Evolutionary conservation across 2,888 invertebrate species (phyloP).

Genomic region (Rhagophthalmus giganteus): DNA sequence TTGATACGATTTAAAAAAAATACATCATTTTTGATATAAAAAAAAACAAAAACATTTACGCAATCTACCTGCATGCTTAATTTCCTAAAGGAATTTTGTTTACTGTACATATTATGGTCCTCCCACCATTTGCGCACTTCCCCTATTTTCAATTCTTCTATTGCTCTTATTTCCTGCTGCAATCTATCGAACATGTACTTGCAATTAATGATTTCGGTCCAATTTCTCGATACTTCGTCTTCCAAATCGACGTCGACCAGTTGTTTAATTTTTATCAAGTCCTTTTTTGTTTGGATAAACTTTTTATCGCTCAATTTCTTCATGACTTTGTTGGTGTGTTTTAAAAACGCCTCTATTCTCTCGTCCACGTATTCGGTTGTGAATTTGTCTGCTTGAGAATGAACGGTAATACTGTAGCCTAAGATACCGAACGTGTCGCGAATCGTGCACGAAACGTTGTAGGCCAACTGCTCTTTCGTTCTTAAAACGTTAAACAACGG

Average conservation of each 20-base stretch:
- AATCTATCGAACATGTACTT: constrained; percentile 79
- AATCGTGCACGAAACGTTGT: constrained; percentile 74
- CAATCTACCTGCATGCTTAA: constrained; percentile 64
- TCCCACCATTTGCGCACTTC: constrained; percentile 61
- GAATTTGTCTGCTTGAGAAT: constrained; percentile 75
- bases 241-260: constrained; percentile 75
- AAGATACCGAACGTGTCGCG: constrained; percentile 77
- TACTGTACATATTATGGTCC: constrained; percentile 58
- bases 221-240: constrained; percentile 77
- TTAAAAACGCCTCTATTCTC: constrained; percentile 73
- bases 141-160: constrained; percentile 57
- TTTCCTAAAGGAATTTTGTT: constrained; percentile 53
- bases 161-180: constrained; percentile 66
- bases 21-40: no score
- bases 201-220: constrained; percentile 73
- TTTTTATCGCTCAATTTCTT: constrained; percentile 63
- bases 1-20: no score
- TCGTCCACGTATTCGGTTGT: constrained; percentile 69
- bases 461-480: constrained; percentile 89
- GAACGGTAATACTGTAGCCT: constrained; percentile 78
- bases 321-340: constrained; percentile 63
- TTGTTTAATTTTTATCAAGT: constrained; percentile 75
- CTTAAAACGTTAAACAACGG: constrained; percentile 84
- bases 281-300: constrained; percentile 64
- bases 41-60: no score